Evolutionary conservation across 2,888 invertebrate genomes (phyloP).

Genomic region (Drosophila stalkeri): DNA sequence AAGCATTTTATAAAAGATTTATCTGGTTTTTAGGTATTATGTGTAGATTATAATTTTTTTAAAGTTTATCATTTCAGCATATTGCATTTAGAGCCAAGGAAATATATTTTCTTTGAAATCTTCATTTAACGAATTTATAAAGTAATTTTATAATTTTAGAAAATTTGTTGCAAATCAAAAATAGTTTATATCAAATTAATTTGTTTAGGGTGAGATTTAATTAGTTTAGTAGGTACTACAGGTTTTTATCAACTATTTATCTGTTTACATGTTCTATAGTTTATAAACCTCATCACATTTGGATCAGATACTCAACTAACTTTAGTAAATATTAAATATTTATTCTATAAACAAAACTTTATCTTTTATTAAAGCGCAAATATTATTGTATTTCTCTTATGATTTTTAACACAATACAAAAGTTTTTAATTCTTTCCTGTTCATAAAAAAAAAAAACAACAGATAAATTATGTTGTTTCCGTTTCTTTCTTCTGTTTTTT

Average conservation of each 20-base stretch:
- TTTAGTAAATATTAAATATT: background rate
- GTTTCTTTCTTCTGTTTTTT: constrained; percentile 2
- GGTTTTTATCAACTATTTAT: background rate
- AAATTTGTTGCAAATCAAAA: background rate
- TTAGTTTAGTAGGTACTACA: fast-evolving
- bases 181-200: background rate
- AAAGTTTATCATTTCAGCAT: too few relatives aligned
- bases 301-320: background rate
- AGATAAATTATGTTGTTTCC: constrained; percentile 28
- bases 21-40: background rate
- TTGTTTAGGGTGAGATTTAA: background rate
- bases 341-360: background rate
- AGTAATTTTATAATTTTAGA: background rate
- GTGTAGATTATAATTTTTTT: background rate
- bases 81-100: too few relatives aligned
- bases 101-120: background rate
- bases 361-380: background rate
- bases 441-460: constrained; percentile 1
- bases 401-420: background rate
- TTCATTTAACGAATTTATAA: background rate
- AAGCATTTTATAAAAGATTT: background rate
- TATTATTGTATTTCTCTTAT: background rate
- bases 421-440: constrained; percentile 12
- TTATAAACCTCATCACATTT: background rate
- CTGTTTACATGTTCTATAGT: background rate